These are phyloP conservation scores for Mylabris phalerata DNA, from an alignment of 1,140 invertebrate genomes.

Conservation along the genomic window DNA sequence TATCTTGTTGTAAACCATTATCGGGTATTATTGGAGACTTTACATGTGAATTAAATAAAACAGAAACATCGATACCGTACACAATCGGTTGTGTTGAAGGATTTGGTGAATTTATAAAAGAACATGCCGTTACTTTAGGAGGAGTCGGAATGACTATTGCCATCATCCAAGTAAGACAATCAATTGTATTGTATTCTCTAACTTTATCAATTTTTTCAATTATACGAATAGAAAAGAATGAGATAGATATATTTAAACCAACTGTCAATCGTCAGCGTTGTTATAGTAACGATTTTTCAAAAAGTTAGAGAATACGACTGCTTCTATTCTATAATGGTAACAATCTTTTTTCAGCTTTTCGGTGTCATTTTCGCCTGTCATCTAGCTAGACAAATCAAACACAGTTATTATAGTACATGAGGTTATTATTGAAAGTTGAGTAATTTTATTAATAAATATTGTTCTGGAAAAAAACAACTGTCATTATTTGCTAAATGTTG, in stretches of 20 bases:
- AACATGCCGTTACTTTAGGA: conserved; percentile 64
- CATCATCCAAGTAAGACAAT: conserved; percentile 56
- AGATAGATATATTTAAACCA: too few species aligned
- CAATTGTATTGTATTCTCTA: too few species aligned
- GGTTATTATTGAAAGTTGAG: neutral
- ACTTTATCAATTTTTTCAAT: too few species aligned
- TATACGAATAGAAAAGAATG: too few species aligned
- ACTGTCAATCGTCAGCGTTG: too few species aligned
- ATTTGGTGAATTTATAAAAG: conserved; percentile 54
- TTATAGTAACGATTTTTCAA: too few species aligned
- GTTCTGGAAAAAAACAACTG: too few species aligned
- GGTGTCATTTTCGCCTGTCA: conserved; percentile 26
- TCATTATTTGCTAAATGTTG: too few species aligned
- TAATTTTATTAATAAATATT: too few species aligned
- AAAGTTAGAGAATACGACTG: too few species aligned
- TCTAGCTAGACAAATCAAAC: conserved; percentile 23
- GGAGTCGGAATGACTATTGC: conserved; percentile 69
- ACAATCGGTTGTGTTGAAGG: conserved; percentile 26
- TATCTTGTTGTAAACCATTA: conserved; percentile 51
- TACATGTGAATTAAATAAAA: neutral
- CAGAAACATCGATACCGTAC: neutral
- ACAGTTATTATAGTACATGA: conserved; percentile 21
- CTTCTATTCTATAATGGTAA: neutral
- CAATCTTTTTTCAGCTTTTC: conserved; percentile 16
- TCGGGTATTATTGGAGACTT: neutral